Percentiles rank a stretch among this genome's conserved stretches.
These are phyloP conservation scores for Samia ricini DNA, from an alignment of 1,140 invertebrate genomes.

Conservation along the genomic window DNA sequence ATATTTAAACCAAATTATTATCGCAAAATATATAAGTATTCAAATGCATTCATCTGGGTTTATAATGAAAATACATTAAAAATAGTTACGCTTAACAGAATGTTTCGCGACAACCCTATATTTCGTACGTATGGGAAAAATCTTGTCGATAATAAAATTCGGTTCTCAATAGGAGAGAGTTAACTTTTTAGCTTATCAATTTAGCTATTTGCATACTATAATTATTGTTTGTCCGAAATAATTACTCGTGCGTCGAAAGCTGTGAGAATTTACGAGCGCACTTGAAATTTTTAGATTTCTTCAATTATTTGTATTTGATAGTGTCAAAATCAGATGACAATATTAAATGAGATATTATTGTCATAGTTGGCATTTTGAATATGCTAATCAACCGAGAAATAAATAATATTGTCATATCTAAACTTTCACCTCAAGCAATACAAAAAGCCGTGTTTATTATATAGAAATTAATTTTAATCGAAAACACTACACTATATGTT, in stretches of 20 bases:
- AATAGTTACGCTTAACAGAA: background rate
- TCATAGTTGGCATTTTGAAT: no score
- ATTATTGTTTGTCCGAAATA: background rate
- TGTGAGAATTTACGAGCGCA: background rate
- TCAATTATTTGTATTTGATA: background rate
- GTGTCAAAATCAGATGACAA: no score
- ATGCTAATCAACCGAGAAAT: no score
- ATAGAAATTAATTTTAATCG: no score
- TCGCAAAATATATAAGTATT: no score
- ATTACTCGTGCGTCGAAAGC: background rate
- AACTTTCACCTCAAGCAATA: no score
- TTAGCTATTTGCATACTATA: conserved; percentile 8
- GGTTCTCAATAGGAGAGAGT: background rate
- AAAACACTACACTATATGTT: no score
- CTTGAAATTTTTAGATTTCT: background rate
- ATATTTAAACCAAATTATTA: no score
- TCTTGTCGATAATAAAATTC: background rate
- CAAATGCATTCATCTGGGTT: no score
- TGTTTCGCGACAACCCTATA: background rate
- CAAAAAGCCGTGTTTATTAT: no score
- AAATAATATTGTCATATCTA: no score
- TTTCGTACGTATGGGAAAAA: background rate
- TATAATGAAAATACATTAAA: background rate
- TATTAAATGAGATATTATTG: background rate
- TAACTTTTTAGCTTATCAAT: conserved; percentile 16